Percentiles rank a stretch among this genome's conserved stretches.
phyloP scores from a whole-genome alignment of 2,888 invertebrate genomes.

The Euplexia lucipara region DNA sequence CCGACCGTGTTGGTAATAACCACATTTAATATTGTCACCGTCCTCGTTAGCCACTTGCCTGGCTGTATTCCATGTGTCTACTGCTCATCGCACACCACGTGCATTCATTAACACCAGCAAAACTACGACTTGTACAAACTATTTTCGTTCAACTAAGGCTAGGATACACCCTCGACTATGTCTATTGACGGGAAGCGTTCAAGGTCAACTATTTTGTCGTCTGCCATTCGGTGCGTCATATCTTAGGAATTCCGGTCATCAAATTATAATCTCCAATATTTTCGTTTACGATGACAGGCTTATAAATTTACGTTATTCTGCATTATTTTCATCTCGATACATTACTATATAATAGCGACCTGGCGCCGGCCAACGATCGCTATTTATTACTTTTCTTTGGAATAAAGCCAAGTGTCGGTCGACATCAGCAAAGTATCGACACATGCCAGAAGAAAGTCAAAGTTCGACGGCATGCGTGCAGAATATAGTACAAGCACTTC shows the following conservation, averaged over 20 bases:
- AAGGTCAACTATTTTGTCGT: constrained; percentile 55
- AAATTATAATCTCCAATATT: constrained; percentile 56
- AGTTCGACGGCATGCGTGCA: constrained; percentile 83
- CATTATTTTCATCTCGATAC: constrained; percentile 81
- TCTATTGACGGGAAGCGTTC: constrained; percentile 41
- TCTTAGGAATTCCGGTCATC: constrained; percentile 55
- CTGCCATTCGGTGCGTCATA: constrained; percentile 60
- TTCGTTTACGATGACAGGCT: constrained; percentile 63
- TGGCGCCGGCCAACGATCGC: constrained; percentile 84
- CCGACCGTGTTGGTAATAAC: constrained; percentile 12
- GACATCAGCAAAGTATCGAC: constrained; percentile 76
- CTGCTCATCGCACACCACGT: constrained; percentile 10
- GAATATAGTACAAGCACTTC: constrained; percentile 53
- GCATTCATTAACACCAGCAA: constrained; percentile 21
- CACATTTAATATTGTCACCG: constrained; percentile 34
- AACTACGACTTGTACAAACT: constrained; percentile 24
- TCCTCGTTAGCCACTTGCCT: constrained; percentile 33
- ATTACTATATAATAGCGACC: constrained; percentile 77
- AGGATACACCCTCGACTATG: constrained; percentile 37
- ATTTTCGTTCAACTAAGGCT: constrained; percentile 31
- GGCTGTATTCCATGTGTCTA: constrained; percentile 27
- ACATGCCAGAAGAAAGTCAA: constrained; percentile 87
- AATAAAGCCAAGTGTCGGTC: constrained; percentile 79
- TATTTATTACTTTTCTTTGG: constrained; percentile 88
- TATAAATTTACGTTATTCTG: constrained; percentile 69